These are phyloP conservation scores for Limnephilus auricula DNA, from an alignment of 2,888 invertebrate genomes.

Conservation along the genomic window DNA sequence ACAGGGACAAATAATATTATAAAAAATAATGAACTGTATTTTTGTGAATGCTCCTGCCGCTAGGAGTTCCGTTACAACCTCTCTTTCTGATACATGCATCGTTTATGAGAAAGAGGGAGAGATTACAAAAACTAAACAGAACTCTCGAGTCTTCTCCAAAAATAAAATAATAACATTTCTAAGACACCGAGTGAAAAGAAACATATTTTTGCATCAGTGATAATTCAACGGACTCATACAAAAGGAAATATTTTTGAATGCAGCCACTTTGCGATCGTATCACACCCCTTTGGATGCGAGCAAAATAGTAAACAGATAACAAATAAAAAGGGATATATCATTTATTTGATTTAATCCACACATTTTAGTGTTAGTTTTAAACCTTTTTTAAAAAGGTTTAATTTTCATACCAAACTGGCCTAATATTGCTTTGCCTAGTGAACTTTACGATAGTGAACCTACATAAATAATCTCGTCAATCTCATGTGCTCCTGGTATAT, in stretches of 20 bases:
- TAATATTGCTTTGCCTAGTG: background rate
- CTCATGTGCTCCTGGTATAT: background rate
- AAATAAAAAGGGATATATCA: background rate
- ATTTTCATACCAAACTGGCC: background rate
- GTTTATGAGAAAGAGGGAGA: background rate
- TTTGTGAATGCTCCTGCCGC: too few species aligned
- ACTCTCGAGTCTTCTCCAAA: background rate
- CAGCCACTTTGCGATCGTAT: background rate
- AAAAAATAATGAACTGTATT: background rate
- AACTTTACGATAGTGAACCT: background rate
- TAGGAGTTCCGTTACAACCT: background rate
- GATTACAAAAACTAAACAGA: background rate
- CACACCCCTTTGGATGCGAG: background rate
- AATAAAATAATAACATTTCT: background rate
- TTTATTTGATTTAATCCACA: background rate
- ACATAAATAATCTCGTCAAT: background rate
- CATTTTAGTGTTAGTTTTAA: background rate
- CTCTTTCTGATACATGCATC: background rate
- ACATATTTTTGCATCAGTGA: background rate
- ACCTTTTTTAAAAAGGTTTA: background rate
- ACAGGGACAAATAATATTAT: background rate
- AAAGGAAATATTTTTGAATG: background rate
- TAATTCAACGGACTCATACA: background rate
- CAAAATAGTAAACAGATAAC: background rate
- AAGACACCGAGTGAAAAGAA: constrained; percentile 4